Evolutionary conservation across 2,113 vertebrate genomes (phyloP).

Genomic region (Taurulus bubalis): DNA sequence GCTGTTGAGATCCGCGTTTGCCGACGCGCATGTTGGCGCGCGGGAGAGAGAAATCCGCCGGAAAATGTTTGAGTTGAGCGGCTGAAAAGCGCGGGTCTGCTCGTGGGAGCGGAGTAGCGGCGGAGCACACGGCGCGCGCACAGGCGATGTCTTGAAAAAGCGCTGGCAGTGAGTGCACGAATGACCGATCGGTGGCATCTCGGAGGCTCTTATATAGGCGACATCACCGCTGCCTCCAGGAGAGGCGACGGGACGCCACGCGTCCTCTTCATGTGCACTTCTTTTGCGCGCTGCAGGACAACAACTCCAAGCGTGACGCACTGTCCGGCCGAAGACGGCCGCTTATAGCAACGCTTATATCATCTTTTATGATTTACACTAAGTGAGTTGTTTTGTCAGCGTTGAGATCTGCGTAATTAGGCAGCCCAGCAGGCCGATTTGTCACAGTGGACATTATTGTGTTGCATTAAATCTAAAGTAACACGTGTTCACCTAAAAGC

Average conservation of each 20-base stretch:
- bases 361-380: background rate
- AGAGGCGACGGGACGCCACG: conserved; percentile 20
- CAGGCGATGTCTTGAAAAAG: conserved; percentile 13
- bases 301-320: background rate
- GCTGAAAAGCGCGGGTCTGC: conserved; percentile 3
- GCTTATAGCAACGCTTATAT: background rate
- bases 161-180: conserved; percentile 34
- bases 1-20: background rate
- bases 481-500: background rate
- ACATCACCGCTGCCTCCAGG: conserved; percentile 49
- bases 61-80: background rate
- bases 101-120: background rate
- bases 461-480: conserved; percentile 19
- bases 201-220: conserved; percentile 74
- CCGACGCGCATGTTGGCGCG: conserved; percentile 1
- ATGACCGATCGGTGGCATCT: conserved; percentile 56
- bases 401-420: background rate
- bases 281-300: conserved; percentile 2
- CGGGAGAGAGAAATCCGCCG: background rate
- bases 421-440: background rate
- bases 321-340: background rate
- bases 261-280: conserved; percentile 18
- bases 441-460: background rate
- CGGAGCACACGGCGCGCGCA: background rate
- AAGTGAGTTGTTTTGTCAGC: background rate